phyloP scores from a whole-genome alignment of 2,113 vertebrate genomes.

The Deroptyus accipitrinus region DNA sequence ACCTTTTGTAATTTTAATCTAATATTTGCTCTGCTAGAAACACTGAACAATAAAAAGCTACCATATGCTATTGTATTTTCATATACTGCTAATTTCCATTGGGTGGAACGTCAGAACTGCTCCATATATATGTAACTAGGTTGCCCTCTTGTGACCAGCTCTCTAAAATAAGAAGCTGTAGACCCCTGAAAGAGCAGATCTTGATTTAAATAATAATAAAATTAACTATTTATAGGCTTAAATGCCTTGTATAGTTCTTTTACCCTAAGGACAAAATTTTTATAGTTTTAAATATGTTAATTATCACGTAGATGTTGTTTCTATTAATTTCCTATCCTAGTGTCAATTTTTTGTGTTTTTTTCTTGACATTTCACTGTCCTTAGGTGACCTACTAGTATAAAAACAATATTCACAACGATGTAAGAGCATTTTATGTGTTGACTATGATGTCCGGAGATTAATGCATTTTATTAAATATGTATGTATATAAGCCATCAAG shows the following conservation, averaged over 20 bases:
- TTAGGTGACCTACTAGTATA: background rate
- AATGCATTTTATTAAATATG: background rate
- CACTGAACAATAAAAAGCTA: background rate
- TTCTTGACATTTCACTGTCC: background rate
- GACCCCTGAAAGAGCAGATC: background rate
- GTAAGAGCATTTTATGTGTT: background rate
- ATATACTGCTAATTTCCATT: background rate
- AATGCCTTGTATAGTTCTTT: background rate
- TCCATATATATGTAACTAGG: constrained; percentile 27
- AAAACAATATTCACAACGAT: background rate
- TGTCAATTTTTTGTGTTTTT: background rate
- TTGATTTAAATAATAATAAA: background rate
- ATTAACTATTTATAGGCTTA: background rate
- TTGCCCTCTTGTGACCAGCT: constrained; percentile 62
- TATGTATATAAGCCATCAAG: background rate
- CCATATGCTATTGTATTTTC: background rate
- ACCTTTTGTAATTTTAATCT: background rate
- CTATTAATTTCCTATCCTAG: background rate
- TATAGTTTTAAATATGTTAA: background rate
- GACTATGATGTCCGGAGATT: background rate
- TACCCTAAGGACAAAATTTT: background rate
- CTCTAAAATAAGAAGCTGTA: background rate
- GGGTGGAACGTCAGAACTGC: background rate
- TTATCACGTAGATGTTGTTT: background rate
- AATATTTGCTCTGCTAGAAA: background rate